These are phyloP conservation scores for Lordiphosa andalusiaca DNA, from an alignment of 2,888 invertebrate genomes.

Conservation along the genomic window DNA sequence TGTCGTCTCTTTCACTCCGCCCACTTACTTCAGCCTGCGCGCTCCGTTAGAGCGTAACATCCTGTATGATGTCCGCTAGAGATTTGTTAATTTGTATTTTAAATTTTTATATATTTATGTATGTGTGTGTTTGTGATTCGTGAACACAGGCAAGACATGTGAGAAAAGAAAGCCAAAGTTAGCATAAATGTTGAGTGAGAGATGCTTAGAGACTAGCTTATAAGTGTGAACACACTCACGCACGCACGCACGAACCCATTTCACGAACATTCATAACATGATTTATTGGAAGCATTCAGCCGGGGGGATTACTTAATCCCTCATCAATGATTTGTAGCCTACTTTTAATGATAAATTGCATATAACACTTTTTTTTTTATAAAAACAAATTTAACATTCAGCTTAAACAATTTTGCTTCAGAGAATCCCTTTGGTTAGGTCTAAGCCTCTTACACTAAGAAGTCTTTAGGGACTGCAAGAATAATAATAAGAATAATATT, in stretches of 20 bases:
- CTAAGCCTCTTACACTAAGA: too few relatives aligned
- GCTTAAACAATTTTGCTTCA: too few relatives aligned
- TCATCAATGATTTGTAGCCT: too few relatives aligned
- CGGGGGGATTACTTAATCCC: not conserved
- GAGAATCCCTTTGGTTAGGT: too few relatives aligned
- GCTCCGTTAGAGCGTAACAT: conserved; percentile 81
- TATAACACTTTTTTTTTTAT: too few relatives aligned
- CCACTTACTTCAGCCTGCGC: conserved; percentile 79
- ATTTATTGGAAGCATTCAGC: too few relatives aligned
- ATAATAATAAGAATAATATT: too few relatives aligned
- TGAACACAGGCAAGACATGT: conserved; percentile 45
- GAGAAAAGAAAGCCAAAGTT: conserved; percentile 50
- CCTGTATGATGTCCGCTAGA: conserved; percentile 80
- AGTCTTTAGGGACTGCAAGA: too few relatives aligned
- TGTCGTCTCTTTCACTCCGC: conserved; percentile 31
- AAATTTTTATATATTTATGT: conserved; percentile 11
- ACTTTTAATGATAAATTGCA: too few relatives aligned
- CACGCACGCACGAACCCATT: conserved; percentile 5
- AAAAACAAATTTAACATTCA: too few relatives aligned
- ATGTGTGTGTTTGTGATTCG: conserved; percentile 17
- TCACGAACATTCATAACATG: not conserved
- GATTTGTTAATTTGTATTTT: conserved; percentile 34
- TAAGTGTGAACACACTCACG: conserved; percentile 20
- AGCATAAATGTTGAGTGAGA: conserved; percentile 29
- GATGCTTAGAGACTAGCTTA: conserved; percentile 42